A percentile compares a stretch with the other conserved stretches of the same genome.
These are phyloP conservation scores for Linyphia triangularis DNA, from an alignment of 2,888 invertebrate genomes.

Conservation along the genomic window DNA sequence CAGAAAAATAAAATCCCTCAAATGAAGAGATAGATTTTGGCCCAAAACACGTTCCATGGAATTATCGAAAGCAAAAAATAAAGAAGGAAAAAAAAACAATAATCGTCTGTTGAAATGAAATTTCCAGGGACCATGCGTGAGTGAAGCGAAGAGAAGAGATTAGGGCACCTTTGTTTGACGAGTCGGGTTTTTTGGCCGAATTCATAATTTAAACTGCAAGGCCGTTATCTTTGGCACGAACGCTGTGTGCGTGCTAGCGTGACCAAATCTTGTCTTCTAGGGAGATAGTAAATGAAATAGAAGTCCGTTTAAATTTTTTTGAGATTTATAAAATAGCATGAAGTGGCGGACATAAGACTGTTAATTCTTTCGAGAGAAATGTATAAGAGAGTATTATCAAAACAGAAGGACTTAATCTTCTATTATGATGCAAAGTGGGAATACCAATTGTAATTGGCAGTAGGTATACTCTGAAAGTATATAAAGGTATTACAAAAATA, in stretches of 20 bases:
- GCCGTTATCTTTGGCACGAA: background rate
- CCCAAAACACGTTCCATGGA: background rate
- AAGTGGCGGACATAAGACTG: too few relatives aligned
- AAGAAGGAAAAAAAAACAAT: background rate
- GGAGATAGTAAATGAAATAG: background rate
- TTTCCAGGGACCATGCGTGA: background rate
- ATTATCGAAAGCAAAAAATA: background rate
- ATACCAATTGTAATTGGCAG: too few relatives aligned
- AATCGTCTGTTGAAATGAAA: constrained; percentile 18
- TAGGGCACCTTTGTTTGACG: background rate
- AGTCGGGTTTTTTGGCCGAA: background rate
- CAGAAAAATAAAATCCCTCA: background rate
- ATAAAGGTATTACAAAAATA: too few relatives aligned
- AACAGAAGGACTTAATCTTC: too few relatives aligned
- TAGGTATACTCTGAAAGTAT: too few relatives aligned
- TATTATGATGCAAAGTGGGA: too few relatives aligned
- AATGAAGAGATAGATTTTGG: background rate
- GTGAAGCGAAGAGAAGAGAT: background rate
- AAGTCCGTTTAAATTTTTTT: too few relatives aligned
- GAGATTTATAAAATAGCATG: too few relatives aligned
- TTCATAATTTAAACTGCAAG: background rate
- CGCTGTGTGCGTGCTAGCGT: background rate
- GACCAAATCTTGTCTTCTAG: background rate
- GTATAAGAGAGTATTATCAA: too few relatives aligned
- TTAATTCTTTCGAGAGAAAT: too few relatives aligned